Conservation (phyloP, 2,113 vertebrate genomes). For the Solenodon paradoxus region DNA sequence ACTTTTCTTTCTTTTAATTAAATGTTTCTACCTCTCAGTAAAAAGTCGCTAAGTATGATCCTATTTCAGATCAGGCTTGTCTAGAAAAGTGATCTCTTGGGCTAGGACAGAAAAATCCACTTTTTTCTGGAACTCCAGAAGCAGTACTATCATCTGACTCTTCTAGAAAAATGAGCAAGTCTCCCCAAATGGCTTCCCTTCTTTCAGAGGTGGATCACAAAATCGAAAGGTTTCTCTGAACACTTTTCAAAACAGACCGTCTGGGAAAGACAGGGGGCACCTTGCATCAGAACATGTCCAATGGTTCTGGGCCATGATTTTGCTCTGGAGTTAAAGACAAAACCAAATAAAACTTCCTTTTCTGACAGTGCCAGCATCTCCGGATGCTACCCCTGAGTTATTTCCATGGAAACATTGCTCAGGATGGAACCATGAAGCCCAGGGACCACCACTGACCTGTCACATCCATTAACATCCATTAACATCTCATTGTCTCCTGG, state of each 20-base stretch:
- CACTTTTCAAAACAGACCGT: neutral
- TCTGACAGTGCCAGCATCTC: neutral
- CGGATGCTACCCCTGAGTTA: neutral
- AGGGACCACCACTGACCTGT: neutral
- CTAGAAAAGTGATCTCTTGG: neutral
- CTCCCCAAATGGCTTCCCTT: neutral
- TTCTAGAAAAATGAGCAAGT: conserved; percentile 25
- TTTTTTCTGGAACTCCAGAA: neutral
- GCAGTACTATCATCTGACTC: neutral
- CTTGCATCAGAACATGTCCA: neutral
- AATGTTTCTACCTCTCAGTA: neutral
- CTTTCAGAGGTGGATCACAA: neutral
- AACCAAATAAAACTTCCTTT: neutral
- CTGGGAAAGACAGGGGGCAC: neutral
- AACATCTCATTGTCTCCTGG: neutral
- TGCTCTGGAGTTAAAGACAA: neutral
- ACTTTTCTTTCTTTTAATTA: neutral
- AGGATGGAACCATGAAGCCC: neutral
- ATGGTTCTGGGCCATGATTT: neutral
- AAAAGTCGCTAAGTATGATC: neutral
- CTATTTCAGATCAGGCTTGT: conserved; percentile 11
- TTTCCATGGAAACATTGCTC: neutral
- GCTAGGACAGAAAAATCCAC: neutral
- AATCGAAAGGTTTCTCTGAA: neutral
- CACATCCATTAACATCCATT: no score